A percentile compares a stretch with the other conserved stretches of the same genome.
Evolutionary conservation across 1,140 invertebrate species (phyloP).

Genomic region (Orchesella cincta): DNA sequence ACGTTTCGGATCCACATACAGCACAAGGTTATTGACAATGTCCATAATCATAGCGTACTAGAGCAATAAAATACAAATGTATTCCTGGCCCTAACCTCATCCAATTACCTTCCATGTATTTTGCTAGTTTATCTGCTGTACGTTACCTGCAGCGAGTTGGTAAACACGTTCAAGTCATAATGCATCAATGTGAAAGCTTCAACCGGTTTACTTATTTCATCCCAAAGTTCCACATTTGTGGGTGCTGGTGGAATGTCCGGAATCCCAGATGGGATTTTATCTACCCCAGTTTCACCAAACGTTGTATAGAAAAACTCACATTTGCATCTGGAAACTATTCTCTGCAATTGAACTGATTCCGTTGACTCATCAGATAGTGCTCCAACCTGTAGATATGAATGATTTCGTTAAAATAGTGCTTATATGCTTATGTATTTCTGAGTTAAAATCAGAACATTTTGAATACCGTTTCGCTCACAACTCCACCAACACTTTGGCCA

Average conservation of each 20-base stretch:
- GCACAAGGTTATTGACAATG: conserved; percentile 92
- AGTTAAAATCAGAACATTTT: not conserved
- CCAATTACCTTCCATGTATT: no score
- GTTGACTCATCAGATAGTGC: conserved; percentile 50
- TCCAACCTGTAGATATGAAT: conserved; percentile 45
- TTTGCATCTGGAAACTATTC: conserved; percentile 93
- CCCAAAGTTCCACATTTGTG: conserved; percentile 70
- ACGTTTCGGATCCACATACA: conserved; percentile 93
- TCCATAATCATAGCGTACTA: conserved; percentile 95
- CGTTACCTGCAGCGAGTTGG: conserved; percentile 84
- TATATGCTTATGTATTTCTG: not conserved
- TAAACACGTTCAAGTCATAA: conserved; percentile 95
- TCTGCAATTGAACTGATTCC: conserved; percentile 72
- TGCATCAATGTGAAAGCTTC: conserved; percentile 98
- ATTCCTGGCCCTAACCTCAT: not conserved
- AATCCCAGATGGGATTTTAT: conserved; percentile 66
- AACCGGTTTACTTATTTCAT: conserved; percentile 79
- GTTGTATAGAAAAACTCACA: conserved; percentile 98
- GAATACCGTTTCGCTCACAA: conserved; percentile 82
- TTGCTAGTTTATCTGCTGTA: not conserved
- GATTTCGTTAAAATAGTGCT: not conserved
- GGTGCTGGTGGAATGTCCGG: conserved; percentile 58
- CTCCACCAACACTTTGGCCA: conserved; percentile 92
- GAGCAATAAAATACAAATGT: conserved; percentile 50
- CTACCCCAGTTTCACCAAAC: conserved; percentile 79